Conservation (phyloP, 1,140 invertebrate genomes). For the Rhopalosiphum maidis region DNA sequence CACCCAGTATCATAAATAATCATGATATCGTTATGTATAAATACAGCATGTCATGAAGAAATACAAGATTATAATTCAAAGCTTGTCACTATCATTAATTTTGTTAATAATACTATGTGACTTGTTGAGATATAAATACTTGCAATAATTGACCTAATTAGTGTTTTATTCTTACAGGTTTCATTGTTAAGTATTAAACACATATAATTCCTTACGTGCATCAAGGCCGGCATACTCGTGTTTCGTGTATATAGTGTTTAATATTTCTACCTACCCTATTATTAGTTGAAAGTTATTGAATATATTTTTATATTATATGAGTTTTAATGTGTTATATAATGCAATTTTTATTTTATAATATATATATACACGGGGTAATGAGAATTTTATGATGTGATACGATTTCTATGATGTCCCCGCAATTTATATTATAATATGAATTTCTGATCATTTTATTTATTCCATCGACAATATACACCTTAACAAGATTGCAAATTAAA, state of each 20-base stretch:
- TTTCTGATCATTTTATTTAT: neutral
- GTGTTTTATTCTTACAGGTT: neutral
- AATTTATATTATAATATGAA: neutral
- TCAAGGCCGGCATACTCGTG: neutral
- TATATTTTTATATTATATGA: neutral
- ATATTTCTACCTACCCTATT: neutral
- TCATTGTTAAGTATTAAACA: neutral
- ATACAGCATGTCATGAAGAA: neutral
- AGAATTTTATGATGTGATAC: neutral
- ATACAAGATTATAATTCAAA: conserved; percentile 17
- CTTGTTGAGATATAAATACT: neutral
- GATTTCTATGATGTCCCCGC: neutral
- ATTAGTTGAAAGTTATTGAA: neutral
- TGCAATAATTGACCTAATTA: neutral
- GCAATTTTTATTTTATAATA: neutral
- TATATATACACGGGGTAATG: neutral
- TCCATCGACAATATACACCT: neutral
- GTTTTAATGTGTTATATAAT: neutral
- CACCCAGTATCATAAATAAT: neutral
- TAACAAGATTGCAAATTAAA: neutral
- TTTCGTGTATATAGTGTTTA: neutral
- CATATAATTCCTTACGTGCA: neutral
- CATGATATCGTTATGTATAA: neutral
- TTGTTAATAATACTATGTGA: neutral
- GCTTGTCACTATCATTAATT: neutral